Percentiles rank a stretch among this genome's conserved stretches.
Evolutionary conservation across 1,140 invertebrate genomes (phyloP).

Genomic region (Drosophila lini): DNA sequence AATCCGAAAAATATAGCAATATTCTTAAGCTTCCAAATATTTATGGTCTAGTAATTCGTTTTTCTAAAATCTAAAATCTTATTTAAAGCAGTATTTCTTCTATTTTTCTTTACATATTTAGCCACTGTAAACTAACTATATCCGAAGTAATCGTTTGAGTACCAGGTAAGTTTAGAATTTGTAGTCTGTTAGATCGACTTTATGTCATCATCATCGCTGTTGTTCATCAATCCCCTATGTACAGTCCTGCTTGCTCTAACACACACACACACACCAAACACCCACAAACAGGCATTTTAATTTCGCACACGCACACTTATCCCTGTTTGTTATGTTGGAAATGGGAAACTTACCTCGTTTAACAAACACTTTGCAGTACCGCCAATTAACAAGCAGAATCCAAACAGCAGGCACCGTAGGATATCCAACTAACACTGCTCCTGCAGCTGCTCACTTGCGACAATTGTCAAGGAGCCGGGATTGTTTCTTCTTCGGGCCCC

Average conservation of each 20-base stretch:
- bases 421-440: conserved; percentile 29
- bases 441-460: conserved; percentile 17
- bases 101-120: background rate
- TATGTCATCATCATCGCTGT: background rate
- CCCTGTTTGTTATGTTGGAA: conserved; percentile 34
- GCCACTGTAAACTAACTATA: background rate
- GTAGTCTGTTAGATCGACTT: background rate
- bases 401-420: conserved; percentile 33
- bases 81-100: no score
- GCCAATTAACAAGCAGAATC: conserved; percentile 39
- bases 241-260: conserved; percentile 3
- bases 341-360: conserved; percentile 60
- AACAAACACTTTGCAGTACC: conserved; percentile 67
- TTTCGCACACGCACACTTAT: conserved; percentile 15
- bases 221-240: conserved; percentile 3
- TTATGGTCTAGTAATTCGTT: background rate
- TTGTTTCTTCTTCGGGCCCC: background rate
- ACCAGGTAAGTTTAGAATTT: conserved; percentile 3
- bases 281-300: conserved; percentile 17
- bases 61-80: background rate
- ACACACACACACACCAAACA: conserved; percentile 9
- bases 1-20: background rate
- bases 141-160: background rate
- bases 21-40: background rate
- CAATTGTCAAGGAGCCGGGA: background rate